phyloP scores from a whole-genome alignment of 2,888 invertebrate genomes.

The Erebia epiphron region DNA sequence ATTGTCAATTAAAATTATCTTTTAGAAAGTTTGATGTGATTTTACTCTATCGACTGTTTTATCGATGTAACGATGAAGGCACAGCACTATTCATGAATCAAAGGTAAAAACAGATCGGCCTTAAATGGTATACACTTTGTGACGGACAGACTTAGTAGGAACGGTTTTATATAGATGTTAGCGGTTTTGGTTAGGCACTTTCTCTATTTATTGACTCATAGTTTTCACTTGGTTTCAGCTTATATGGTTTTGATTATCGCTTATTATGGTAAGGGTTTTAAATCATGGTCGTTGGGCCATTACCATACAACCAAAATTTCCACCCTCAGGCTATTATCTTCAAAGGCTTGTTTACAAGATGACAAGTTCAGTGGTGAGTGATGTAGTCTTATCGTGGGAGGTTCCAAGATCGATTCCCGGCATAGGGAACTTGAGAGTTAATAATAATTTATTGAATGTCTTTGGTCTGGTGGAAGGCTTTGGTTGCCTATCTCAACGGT shows the following conservation, averaged over 20 bases:
- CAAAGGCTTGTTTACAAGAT: no score
- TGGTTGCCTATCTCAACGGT: no score
- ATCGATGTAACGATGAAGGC: slow-evolving; percentile 27
- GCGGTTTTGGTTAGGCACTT: slow-evolving; percentile 36
- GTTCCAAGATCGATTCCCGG: no score
- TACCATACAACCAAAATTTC: no score
- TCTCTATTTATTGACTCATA: slow-evolving; percentile 37
- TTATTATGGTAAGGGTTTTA: slow-evolving; percentile 3
- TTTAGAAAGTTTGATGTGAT: slow-evolving; percentile 12
- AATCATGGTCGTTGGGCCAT: no score
- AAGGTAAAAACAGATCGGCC: slow-evolving; percentile 39
- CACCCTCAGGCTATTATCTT: no score
- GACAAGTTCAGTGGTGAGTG: no score
- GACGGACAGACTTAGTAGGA: slow-evolving; percentile 29
- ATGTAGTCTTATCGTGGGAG: no score
- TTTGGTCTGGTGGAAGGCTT: no score
- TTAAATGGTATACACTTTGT: slow-evolving; percentile 35
- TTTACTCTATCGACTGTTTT: slow-evolving; percentile 10
- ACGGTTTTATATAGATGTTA: slow-evolving; percentile 27
- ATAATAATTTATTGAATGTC: no score
- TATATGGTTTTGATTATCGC: slow-evolving; percentile 11
- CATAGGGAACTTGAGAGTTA: no score
- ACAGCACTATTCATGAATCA: slow-evolving; percentile 36
- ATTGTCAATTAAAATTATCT: slow-evolving; percentile 26
- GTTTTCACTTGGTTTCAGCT: slow-evolving; percentile 34